Conservation (phyloP, 2,113 vertebrate genomes). For the Alligator mississippiensis region DNA sequence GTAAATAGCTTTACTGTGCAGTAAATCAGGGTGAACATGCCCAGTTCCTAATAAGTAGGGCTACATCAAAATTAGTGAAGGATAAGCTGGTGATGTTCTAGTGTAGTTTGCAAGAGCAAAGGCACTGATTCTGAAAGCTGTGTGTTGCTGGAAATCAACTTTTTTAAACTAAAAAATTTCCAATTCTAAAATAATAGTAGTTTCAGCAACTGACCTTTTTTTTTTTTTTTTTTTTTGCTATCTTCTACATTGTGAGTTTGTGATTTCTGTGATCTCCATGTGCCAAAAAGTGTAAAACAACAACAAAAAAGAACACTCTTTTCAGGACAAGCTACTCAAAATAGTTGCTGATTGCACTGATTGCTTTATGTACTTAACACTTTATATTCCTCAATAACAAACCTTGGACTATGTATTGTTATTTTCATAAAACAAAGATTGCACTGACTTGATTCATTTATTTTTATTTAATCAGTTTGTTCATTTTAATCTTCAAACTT, state of each 20-base stretch:
- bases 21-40: too few species aligned
- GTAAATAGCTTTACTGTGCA: too few species aligned
- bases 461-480: background rate
- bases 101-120: slow-evolving; percentile 31
- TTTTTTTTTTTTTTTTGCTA: slow-evolving; percentile 20
- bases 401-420: background rate
- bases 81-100: background rate
- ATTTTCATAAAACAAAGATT: slow-evolving; percentile 1
- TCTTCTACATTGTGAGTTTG: background rate
- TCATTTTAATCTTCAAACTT: background rate
- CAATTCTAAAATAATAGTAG: slow-evolving; percentile 48
- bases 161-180: slow-evolving; percentile 43
- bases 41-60: background rate
- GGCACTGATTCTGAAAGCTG: slow-evolving; percentile 46
- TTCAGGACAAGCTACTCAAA: background rate
- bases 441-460: background rate
- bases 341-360: background rate
- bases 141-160: slow-evolving; percentile 31
- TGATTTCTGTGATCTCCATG: slow-evolving; percentile 7
- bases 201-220: slow-evolving; percentile 13
- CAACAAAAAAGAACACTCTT: background rate
- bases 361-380: background rate
- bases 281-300: background rate
- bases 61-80: background rate
- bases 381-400: background rate